A percentile compares a stretch with the other conserved stretches of the same genome.
These are phyloP conservation scores for Drosophila neocordata DNA, from an alignment of 1,140 invertebrate genomes.

Conservation along the genomic window DNA sequence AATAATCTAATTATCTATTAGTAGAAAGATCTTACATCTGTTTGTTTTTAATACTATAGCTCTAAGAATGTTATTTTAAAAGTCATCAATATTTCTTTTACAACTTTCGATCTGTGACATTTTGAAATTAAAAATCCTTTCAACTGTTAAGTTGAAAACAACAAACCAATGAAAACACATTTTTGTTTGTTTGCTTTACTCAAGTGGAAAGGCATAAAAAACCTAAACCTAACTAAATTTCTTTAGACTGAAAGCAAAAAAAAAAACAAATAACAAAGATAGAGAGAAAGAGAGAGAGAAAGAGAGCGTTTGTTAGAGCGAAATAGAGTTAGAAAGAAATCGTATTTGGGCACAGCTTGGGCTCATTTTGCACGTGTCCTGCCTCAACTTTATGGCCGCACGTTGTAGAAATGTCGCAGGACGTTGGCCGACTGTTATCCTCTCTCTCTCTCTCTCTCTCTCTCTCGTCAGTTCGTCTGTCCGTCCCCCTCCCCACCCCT, in stretches of 20 bases:
- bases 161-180: neutral
- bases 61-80: no score
- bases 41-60: no score
- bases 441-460: no score
- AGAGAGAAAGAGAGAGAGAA: neutral
- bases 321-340: slow-evolving; percentile 18
- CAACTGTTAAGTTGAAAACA: slow-evolving; percentile 3
- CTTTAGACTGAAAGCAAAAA: slow-evolving; percentile 9
- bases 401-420: slow-evolving; percentile 60
- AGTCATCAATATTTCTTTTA: neutral
- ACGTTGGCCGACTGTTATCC: slow-evolving; percentile 14
- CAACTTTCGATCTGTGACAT: neutral
- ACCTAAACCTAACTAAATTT: slow-evolving; percentile 27
- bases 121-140: slow-evolving; percentile 11
- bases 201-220: slow-evolving; percentile 46
- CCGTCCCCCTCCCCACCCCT: neutral
- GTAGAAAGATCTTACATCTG: no score
- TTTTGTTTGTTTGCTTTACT: slow-evolving; percentile 8
- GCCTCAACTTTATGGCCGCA: slow-evolving; percentile 56
- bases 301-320: neutral
- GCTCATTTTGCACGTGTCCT: slow-evolving; percentile 66
- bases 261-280: no score
- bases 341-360: slow-evolving; percentile 59
- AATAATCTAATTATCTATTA: no score
- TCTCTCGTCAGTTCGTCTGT: no score